phyloP scores from a whole-genome alignment of 2,888 invertebrate genomes.

The Saturnia japonica region DNA sequence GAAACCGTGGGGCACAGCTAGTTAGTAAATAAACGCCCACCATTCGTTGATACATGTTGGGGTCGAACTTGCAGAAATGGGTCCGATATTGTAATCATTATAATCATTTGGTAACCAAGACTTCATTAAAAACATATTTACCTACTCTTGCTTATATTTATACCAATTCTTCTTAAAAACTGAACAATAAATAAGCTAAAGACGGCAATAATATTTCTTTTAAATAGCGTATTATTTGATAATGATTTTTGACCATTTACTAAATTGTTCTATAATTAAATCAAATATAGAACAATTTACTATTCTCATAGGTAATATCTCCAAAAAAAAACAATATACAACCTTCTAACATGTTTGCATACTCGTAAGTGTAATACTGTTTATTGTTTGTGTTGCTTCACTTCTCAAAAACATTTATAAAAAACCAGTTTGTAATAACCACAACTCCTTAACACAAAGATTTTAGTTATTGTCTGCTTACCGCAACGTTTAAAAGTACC shows the following conservation, averaged over 20 bases:
- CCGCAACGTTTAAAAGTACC: conserved; percentile 9
- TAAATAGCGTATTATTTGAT: not conserved
- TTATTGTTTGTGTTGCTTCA: not conserved
- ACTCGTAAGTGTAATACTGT: not conserved
- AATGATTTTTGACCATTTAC: not conserved
- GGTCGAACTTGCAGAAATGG: not conserved
- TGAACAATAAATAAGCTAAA: not conserved
- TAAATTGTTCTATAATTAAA: not conserved
- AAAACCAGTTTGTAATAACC: conserved; percentile 4
- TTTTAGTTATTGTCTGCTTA: conserved; percentile 7
- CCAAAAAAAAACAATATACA: not conserved
- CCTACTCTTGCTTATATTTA: not conserved
- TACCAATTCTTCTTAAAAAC: not conserved
- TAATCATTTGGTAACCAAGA: not conserved
- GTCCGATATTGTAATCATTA: not conserved
- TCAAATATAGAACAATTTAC: not conserved
- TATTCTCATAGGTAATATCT: no score
- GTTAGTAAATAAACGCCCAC: not conserved
- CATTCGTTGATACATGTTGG: not conserved
- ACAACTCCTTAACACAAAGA: not conserved
- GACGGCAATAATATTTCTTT: not conserved
- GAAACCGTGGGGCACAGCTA: no score
- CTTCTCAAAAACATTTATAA: not conserved
- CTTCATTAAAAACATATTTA: not conserved
- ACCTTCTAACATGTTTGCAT: not conserved